These are phyloP conservation scores for Portunus trituberculatus DNA, from an alignment of 1,140 invertebrate species.

Conservation along the genomic window DNA sequence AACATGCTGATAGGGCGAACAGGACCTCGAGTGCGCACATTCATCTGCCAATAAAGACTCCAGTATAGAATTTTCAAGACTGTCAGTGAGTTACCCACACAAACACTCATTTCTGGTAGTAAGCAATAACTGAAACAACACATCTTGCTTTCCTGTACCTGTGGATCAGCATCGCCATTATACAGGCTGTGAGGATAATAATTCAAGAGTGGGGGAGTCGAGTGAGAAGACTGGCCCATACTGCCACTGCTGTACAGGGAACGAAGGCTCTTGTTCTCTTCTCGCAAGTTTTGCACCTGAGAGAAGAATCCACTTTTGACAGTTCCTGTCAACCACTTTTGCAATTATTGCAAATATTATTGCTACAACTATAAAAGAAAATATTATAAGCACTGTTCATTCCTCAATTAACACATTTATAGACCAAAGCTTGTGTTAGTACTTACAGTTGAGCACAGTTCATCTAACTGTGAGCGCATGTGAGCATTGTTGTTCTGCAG, in stretches of 20 bases:
- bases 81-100: no score
- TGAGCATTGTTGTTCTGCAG: slow-evolving; percentile 69
- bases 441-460: slow-evolving; percentile 63
- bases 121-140: not conserved
- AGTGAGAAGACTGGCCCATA: slow-evolving; percentile 43
- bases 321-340: not conserved
- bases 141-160: slow-evolving; percentile 24
- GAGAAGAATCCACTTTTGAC: not conserved
- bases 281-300: slow-evolving; percentile 67
- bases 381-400: no score
- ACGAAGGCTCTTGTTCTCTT: slow-evolving; percentile 67
- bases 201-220: slow-evolving; percentile 33
- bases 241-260: slow-evolving; percentile 66
- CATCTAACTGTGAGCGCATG: slow-evolving; percentile 69
- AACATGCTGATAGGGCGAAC: slow-evolving; percentile 78
- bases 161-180: slow-evolving; percentile 66
- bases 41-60: slow-evolving; percentile 35
- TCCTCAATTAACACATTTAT: no score
- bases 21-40: slow-evolving; percentile 48
- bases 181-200: slow-evolving; percentile 48
- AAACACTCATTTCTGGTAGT: no score
- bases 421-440: not conserved
- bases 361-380: no score
- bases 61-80: no score
- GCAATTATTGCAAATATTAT: no score